Percentiles rank a stretch among this genome's conserved stretches.
These are phyloP conservation scores for Taxidea taxus DNA, from an alignment of 2,113 vertebrate species.

Conservation along the genomic window DNA sequence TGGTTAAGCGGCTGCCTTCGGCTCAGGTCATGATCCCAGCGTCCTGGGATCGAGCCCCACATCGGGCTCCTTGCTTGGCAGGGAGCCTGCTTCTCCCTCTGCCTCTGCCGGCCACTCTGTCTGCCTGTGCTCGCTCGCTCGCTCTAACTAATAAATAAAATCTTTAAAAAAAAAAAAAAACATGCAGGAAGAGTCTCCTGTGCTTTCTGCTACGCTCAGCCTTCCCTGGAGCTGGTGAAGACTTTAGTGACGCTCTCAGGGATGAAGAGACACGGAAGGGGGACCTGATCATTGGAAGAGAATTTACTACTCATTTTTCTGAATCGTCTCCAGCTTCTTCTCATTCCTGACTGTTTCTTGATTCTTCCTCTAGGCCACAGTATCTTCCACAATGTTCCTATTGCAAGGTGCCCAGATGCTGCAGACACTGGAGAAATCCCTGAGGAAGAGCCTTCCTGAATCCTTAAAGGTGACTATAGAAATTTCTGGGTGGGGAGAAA, in stretches of 20 bases:
- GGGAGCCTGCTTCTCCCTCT: no score
- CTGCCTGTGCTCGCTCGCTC: no score
- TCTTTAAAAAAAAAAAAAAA: no score
- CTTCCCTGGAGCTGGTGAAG: not conserved
- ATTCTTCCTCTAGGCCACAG: not conserved
- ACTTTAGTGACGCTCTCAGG: not conserved
- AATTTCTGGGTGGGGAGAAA: not conserved
- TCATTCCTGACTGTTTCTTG: not conserved
- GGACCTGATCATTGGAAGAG: not conserved
- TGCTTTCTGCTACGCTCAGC: not conserved
- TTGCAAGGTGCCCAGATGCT: constrained; percentile 56
- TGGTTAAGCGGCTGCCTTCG: no score
- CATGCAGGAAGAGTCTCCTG: not conserved
- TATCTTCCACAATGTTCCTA: not conserved
- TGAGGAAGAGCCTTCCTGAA: constrained; percentile 56
- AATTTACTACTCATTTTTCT: not conserved
- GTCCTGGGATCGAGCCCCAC: no score
- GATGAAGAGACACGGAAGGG: not conserved
- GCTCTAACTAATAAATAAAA: no score
- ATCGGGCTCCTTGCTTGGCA: no score
- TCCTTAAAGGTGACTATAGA: constrained; percentile 63
- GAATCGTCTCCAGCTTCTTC: not conserved
- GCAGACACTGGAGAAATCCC: constrained; percentile 50
- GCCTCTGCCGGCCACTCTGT: no score
- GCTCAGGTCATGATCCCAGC: no score